Evolutionary conservation across 2,888 invertebrate species (phyloP), one percentile per base, ranked within the genome.

Genomic region (Perdita meconis): DNA sequence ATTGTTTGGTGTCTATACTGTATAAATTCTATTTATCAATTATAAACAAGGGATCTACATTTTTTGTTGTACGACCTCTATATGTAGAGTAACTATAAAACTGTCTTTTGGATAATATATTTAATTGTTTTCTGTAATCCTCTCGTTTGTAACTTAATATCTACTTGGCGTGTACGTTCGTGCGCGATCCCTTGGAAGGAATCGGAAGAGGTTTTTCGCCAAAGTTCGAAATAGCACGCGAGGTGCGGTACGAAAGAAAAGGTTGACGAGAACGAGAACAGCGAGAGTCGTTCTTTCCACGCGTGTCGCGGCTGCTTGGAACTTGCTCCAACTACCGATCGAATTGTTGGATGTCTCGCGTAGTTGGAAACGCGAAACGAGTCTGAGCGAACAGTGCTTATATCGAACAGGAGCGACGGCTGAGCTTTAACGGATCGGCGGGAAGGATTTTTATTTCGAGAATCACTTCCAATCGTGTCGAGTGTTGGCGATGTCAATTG

Each of bases 51-150:
- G 67, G 59, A 78, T 75, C 63, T 66, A 64, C 19, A 74, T 81
- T 69, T 69, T 75, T 42, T 72, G 69, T 83, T 78, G 56, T 78
- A 76, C 38, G 55, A 63, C 51, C 34, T 69, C 19, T 63, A 53
- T 61, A 47, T 74, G 63, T 73, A 75, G 55, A 78, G 57, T 63
- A 67, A 73, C 42, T 60, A 76, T 63, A 55, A 77, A 53, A 61
- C 44, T 80, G 34, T 82, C 22, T 81, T 74, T 76, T 78, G 51
- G 70, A 80, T 72, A 76, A 82, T 83, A 75, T 72, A 81, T 74
- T 69, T 69, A 67, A 76, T 70, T 74, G 67, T 79, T 68, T 47
- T 77, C 61, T 71, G 71, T 71, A 80, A 59, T 78, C 53, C 44
- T 63, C 34, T 72, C 50, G 63, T 79, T 74, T 78, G 40, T 40